A percentile compares a stretch with the other conserved stretches of the same genome.
These are phyloP conservation scores for Esox masquinongy DNA, from an alignment of 2,797 vertebrate genomes.

Conservation along the genomic window DNA sequence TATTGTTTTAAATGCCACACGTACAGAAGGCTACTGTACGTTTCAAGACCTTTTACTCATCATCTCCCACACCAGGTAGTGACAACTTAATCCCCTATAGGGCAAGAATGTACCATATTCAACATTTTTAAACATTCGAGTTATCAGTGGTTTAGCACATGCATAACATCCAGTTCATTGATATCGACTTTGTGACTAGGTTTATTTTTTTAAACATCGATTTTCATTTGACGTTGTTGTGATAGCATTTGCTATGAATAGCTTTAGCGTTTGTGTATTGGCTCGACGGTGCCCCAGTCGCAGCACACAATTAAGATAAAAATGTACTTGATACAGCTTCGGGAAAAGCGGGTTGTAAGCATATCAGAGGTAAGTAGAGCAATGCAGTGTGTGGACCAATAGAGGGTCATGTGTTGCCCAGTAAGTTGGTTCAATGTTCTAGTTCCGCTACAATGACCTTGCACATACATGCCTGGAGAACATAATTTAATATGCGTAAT, in stretches of 20 bases:
- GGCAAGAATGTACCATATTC: neutral
- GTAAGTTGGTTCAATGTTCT: neutral
- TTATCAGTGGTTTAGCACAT: neutral
- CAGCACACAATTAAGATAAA: neutral
- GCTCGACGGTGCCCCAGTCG: neutral
- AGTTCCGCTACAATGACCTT: neutral
- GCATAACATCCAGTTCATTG: neutral
- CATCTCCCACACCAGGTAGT: neutral
- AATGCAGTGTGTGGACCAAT: neutral
- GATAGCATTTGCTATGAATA: neutral
- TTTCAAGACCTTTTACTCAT: neutral
- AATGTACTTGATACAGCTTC: neutral
- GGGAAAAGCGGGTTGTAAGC: neutral
- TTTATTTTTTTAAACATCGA: neutral
- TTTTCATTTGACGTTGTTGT: neutral
- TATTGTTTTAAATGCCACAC: neutral
- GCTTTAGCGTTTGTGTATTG: neutral
- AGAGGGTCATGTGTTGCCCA: neutral
- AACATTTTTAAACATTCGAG: neutral
- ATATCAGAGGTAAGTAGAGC: neutral
- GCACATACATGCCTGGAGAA: neutral
- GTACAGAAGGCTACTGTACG: neutral
- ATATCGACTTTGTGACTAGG: neutral
- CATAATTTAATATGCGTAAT: neutral
- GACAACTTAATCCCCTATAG: neutral